These are phyloP conservation scores for Tachysurus vachellii DNA, from an alignment of 2,113 vertebrate species.

Conservation along the genomic window DNA sequence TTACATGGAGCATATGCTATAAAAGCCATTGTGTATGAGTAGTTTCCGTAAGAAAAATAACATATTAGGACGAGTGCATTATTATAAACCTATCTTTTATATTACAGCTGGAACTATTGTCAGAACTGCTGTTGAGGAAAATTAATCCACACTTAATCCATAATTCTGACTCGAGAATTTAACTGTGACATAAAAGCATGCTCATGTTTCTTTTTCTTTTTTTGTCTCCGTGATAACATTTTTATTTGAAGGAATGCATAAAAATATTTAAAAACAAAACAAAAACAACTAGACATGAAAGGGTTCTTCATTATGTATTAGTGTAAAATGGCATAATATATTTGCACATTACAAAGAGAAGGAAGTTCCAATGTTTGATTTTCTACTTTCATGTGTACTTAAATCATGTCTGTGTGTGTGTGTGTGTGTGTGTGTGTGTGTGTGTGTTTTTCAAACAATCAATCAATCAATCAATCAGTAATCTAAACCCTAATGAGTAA, in stretches of 20 bases:
- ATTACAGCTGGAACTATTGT: not conserved
- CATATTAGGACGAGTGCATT: not conserved
- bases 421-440: not conserved
- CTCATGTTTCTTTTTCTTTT: not conserved
- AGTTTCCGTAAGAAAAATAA: not conserved
- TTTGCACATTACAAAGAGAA: no score
- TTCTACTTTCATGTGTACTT: not conserved
- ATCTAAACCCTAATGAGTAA: not conserved
- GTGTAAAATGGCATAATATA: not conserved
- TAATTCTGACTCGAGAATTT: not conserved
- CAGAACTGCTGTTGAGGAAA: conserved; percentile 1
- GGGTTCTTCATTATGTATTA: not conserved
- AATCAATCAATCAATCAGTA: no score
- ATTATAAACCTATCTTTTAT: not conserved
- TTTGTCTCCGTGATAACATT: not conserved
- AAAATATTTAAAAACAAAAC: not conserved
- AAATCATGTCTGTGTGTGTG: no score
- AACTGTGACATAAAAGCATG: not conserved
- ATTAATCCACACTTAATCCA: not conserved
- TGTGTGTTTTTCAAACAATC: not conserved
- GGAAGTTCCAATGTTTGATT: not conserved
- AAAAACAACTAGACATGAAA: not conserved
- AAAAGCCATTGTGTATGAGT: not conserved
- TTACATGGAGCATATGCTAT: not conserved
- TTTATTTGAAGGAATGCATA: not conserved